Evolutionary conservation across 2,888 invertebrate genomes (phyloP), one percentile per base, ranked within the genome.

Genomic region (Papilio gigon): DNA sequence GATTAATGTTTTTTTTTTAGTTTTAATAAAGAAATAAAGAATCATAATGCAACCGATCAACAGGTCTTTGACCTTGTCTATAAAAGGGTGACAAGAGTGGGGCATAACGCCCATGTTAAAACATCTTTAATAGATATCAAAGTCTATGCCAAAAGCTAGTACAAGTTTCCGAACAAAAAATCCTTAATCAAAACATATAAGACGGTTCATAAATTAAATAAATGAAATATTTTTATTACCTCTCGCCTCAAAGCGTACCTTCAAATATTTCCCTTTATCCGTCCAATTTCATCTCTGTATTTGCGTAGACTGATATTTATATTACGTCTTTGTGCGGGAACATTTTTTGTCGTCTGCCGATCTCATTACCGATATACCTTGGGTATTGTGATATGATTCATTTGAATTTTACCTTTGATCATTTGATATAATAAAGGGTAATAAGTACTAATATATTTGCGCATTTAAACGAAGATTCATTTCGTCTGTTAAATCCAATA

Each of bases 211-310:
- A 30, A 56, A 56, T 53, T 53, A 30, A 56, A 30, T 50, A 50
- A 25, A 30, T 17, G 11, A n/a, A 27, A 27, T 17, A 17, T 56
- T 27, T 56, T 56, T 56, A 59, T 59, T 59, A 59, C 17, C 37
- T 12, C 14, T 30, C 12, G 30, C 40, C 17, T 59, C 35, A 65
- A 68, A 60, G 63, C 30, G 42, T 59, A 58, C 64, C 68, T 64
- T 59, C n/a, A 42, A 65, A 65, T 30, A 60, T 59, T 37, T 53
- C 63, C 40, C n/a, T 71, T 67, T 33, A 71, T 74, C 67, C 73
- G 70, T 66, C 71, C 82, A 86, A 89, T 89, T 86, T 88, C 87
- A 88, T 89, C 87, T 87, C 77, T 85, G 86, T 88, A 87, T 74
- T 65, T 65, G 50, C 44, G 8, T 40, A 35, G 65, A 22, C 22